Percentiles rank a stretch among this genome's conserved stretches.
Conservation (phyloP, 2,888 invertebrate species). For the Nomada goodeniana region DNA sequence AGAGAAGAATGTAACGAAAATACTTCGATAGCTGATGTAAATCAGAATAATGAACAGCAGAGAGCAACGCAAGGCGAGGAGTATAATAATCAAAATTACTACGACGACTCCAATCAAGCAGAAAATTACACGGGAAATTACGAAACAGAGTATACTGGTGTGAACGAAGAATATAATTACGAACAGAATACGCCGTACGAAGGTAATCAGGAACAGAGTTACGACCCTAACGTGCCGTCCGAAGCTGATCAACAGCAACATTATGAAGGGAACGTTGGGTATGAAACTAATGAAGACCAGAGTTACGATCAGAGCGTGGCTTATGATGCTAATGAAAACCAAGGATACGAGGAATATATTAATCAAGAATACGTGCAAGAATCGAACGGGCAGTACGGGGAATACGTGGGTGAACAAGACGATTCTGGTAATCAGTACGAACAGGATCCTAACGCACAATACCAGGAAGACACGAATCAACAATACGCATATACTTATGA, state of each 20-base stretch:
- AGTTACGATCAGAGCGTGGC: conserved; percentile 46
- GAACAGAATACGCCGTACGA: conserved; percentile 45
- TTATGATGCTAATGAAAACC: conserved; percentile 29
- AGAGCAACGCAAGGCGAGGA: background rate
- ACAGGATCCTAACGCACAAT: conserved; percentile 54
- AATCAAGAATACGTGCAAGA: conserved; percentile 41
- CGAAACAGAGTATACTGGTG: background rate
- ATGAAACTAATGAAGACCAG: background rate
- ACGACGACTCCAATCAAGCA: conserved; percentile 37
- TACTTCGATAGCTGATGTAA: background rate
- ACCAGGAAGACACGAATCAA: conserved; percentile 52
- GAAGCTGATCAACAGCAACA: conserved; percentile 1
- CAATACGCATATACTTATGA: conserved; percentile 53
- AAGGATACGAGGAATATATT: conserved; percentile 33
- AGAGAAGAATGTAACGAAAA: background rate
- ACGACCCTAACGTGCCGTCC: background rate
- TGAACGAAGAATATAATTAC: conserved; percentile 34
- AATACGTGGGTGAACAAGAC: conserved; percentile 39
- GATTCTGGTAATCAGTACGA: conserved; percentile 39
- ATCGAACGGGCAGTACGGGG: conserved; percentile 36
- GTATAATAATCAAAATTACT: conserved; percentile 46
- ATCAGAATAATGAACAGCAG: conserved; percentile 27
- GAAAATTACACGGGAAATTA: background rate
- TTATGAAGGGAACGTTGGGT: conserved; percentile 9
- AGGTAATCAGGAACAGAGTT: conserved; percentile 7